phyloP scores from a whole-genome alignment of 2,888 invertebrate genomes.

The Hydroisotoma schaefferi region DNA sequence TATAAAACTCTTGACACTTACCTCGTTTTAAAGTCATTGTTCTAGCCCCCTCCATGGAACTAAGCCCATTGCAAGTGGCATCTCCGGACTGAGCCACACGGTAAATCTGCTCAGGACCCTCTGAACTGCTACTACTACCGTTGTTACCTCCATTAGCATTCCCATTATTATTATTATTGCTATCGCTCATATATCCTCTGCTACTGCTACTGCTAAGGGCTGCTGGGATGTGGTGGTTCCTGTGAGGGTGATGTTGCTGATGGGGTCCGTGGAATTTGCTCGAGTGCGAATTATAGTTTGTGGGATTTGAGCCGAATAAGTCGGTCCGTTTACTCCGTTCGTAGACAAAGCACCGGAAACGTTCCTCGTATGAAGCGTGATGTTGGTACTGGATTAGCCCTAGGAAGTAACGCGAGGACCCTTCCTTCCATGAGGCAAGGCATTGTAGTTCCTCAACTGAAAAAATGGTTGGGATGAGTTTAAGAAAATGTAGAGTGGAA shows the following conservation, averaged over 20 bases:
- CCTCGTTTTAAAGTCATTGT: conserved; percentile 78
- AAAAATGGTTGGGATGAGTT: too few species aligned
- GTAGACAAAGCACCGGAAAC: conserved; percentile 92
- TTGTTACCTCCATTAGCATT: conserved; percentile 49
- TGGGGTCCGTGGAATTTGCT: conserved; percentile 4
- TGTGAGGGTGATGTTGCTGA: conserved; percentile 3
- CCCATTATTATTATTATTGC: conserved; percentile 38
- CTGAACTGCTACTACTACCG: conserved; percentile 14
- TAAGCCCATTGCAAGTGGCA: conserved; percentile 87
- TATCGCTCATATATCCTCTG: conserved; percentile 51
- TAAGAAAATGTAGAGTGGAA: too few species aligned
- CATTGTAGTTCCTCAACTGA: conserved; percentile 86
- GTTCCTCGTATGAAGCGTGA: conserved; percentile 73
- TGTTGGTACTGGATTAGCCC: conserved; percentile 85
- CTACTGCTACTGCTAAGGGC: conserved; percentile 47
- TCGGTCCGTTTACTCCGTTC: conserved; percentile 60
- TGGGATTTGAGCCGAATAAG: conserved; percentile 49
- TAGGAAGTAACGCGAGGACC: conserved; percentile 83
- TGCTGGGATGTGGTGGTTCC: conserved; percentile 46
- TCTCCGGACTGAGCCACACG: conserved; percentile 86
- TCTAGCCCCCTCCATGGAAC: conserved; percentile 79
- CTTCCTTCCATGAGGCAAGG: conserved; percentile 89
- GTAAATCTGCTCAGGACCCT: conserved; percentile 58
- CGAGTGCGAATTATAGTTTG: conserved; percentile 18
- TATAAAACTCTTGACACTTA: conserved; percentile 50